Conservation (phyloP, 2,113 vertebrate species). For the Pica pica region DNA sequence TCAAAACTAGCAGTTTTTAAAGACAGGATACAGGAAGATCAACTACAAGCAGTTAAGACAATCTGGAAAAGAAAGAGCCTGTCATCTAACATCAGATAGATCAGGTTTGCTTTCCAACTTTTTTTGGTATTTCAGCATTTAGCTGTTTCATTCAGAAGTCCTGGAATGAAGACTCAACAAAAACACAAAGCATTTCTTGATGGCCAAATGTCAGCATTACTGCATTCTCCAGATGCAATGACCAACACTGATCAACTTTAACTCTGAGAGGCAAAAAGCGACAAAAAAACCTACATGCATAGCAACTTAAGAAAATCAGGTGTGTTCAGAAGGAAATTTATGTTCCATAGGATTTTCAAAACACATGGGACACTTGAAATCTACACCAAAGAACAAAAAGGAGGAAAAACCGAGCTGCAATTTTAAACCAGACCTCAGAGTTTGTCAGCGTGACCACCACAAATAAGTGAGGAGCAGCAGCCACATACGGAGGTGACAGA, state of each 20-base stretch:
- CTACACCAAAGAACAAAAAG: neutral
- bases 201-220: neutral
- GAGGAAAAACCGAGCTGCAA: neutral
- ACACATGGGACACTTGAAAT: neutral
- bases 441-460: neutral
- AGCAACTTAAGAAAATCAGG: neutral
- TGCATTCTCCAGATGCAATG: neutral
- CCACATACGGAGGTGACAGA: neutral
- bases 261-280: neutral
- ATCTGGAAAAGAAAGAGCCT: neutral
- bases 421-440: neutral
- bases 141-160: neutral
- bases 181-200: neutral
- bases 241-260: neutral
- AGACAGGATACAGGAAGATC: neutral
- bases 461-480: neutral
- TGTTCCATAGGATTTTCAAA: neutral
- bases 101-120: neutral
- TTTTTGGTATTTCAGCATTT: neutral
- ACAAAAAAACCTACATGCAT: accelerated
- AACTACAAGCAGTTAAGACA: neutral
- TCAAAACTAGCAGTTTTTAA: neutral
- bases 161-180: neutral
- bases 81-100: neutral
- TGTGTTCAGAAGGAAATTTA: neutral